phyloP scores from a whole-genome alignment of 1,140 invertebrate genomes.

The Cyclina sinensis region DNA sequence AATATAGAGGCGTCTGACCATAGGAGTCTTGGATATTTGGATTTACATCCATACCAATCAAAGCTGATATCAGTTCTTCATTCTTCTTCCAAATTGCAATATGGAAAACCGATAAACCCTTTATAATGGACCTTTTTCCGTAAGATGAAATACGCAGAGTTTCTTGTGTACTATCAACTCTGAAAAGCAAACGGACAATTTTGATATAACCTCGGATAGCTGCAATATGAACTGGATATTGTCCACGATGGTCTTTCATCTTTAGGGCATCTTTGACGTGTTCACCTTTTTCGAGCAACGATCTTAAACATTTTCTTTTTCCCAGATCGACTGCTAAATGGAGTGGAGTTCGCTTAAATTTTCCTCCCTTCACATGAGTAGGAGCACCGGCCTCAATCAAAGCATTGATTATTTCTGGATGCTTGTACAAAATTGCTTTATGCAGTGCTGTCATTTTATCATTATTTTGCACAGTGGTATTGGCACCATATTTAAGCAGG shows the following conservation, averaged over 20 bases:
- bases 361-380: background rate
- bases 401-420: background rate
- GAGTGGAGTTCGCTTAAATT: background rate
- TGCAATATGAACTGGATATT: slow-evolving; percentile 54
- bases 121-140: slow-evolving; percentile 46
- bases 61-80: background rate
- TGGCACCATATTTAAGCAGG: background rate
- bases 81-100: slow-evolving; percentile 52
- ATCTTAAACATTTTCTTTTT: background rate
- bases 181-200: slow-evolving; percentile 2
- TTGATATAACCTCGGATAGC: slow-evolving; percentile 37
- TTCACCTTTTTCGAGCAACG: background rate
- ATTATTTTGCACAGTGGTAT: background rate
- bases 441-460: slow-evolving; percentile 2
- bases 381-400: background rate
- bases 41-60: slow-evolving; percentile 15
- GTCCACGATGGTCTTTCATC: slow-evolving; percentile 48
- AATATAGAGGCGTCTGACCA: slow-evolving; percentile 56
- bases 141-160: slow-evolving; percentile 2
- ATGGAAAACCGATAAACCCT: slow-evolving; percentile 44
- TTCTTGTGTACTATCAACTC: slow-evolving; percentile 29
- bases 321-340: background rate
- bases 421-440: slow-evolving; percentile 4
- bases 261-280: background rate
- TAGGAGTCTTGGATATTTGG: slow-evolving; percentile 53